Base-by-base conservation (phyloP, 2,797 vertebrate species). In the Gallinago stenura region DNA sequence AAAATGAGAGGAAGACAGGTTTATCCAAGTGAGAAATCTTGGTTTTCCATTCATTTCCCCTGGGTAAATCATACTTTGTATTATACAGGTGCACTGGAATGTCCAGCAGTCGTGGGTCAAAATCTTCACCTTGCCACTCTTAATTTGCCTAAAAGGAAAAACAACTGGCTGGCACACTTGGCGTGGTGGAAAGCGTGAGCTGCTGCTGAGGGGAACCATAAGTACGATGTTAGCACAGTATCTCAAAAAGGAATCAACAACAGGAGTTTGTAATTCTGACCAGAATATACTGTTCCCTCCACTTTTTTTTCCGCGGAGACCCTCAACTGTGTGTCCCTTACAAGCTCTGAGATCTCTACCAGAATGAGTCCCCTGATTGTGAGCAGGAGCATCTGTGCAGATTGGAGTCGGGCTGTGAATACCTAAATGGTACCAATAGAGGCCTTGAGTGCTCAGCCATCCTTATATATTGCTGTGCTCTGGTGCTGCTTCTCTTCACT, bases 11-110 rank as follows among this genome's bases (percentile, higher is more conserved):
- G 45, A 83, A 86, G 90, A 80, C 39, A 45, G 82, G 41, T 77
- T 90, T 91, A 76, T 83, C 71, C 60, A 80, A 87, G 91, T 84
- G 82, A 64, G 73, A 91, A 94, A 88, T 65, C 64, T 73, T 76
- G 51, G 73, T 25, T 91, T 91, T 76, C 72, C 19, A 37, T 89
- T 89, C n/a, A 65, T 87, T 90, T 93, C 70, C 57, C 54, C 17
- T 46, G 83, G 64, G 70, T 84, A 77, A 82, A 85, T 90, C 35
- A 24, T 56, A 39, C 57, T 45, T 62, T 62, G 37, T 76, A 15
- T 90, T 83, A 14, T 7, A 41, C 33, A 76, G 79, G 62, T 91
- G 61, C 46, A 84, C 41, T n/a, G 39, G 80, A 65, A 19, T 72
- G 62, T n/a, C 70, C 85, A 70, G 70, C 35, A 77, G 61, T 33